Conservation (phyloP, 2,797 vertebrate genomes). For the Coluber constrictor region DNA sequence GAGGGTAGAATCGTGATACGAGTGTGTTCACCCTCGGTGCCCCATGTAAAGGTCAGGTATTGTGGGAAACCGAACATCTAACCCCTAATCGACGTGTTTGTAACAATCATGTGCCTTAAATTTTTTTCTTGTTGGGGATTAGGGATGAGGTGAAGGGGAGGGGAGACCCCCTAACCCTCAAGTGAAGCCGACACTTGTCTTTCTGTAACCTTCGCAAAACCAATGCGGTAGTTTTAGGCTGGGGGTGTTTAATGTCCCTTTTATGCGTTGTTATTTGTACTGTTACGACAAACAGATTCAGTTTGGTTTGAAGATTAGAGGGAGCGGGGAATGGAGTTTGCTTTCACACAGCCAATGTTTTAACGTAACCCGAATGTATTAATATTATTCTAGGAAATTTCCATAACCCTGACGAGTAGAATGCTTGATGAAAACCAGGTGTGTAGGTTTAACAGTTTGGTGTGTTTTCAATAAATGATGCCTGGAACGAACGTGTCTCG, state of each 20-base stretch:
- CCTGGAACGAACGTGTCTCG: constrained; percentile 79
- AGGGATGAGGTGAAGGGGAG: constrained; percentile 56
- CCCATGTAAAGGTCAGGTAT: constrained; percentile 75
- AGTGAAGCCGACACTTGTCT: constrained; percentile 78
- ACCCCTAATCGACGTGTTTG: constrained; percentile 92
- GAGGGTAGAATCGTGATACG: constrained; percentile 9
- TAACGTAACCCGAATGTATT: constrained; percentile 90
- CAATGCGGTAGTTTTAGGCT: constrained; percentile 82
- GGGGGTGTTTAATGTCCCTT: constrained; percentile 66
- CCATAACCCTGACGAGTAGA: constrained; percentile 91
- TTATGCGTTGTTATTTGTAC: constrained; percentile 89
- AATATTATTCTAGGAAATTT: constrained; percentile 80
- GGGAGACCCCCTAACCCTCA: constrained; percentile 40
- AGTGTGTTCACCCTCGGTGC: constrained; percentile 62
- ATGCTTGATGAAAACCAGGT: constrained; percentile 90
- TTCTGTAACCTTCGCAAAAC: constrained; percentile 74
- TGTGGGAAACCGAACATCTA: constrained; percentile 69
- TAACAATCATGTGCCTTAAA: constrained; percentile 98
- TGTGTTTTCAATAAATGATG: constrained; percentile 99
- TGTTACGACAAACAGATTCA: constrained; percentile 86
- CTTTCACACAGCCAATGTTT: constrained; percentile 82
- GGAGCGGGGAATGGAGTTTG: constrained; percentile 72
- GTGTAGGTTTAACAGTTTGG: constrained; percentile 92
- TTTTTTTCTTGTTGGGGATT: constrained; percentile 90
- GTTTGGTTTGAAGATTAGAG: constrained; percentile 76